Percentiles rank a stretch among this genome's conserved stretches.
phyloP scores from a whole-genome alignment of 2,888 invertebrate genomes.

The Drosophila birchii region DNA sequence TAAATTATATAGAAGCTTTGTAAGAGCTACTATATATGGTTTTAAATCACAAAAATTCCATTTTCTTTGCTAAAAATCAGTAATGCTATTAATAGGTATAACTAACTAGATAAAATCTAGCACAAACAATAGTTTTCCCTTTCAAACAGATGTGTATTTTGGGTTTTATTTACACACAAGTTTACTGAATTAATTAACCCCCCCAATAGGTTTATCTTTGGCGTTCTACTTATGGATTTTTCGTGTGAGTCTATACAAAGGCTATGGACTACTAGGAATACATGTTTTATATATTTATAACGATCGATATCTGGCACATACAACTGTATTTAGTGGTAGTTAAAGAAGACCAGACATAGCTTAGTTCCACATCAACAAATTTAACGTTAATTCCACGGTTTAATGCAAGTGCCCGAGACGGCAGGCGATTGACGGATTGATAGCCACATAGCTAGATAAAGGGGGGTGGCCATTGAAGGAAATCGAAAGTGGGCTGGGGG shows the following conservation, averaged over 20 bases:
- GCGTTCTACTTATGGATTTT: too few species aligned
- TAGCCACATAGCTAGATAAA: neutral
- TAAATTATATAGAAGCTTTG: neutral
- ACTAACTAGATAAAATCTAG: neutral
- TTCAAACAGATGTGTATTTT: neutral
- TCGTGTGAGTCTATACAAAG: too few species aligned
- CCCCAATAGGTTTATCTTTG: neutral
- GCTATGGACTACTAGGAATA: neutral
- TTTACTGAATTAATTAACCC: slow-evolving; percentile 1
- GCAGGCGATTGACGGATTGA: slow-evolving; percentile 27
- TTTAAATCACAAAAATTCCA: neutral
- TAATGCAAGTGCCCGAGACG: neutral
- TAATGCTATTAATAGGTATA: neutral
- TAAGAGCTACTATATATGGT: neutral
- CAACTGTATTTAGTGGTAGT: neutral
- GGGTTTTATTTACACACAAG: neutral
- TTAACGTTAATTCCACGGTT: neutral
- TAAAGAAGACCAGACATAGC: neutral
- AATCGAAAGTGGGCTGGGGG: slow-evolving; percentile 55
- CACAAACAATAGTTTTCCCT: neutral
- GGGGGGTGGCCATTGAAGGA: slow-evolving; percentile 28
- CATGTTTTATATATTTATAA: neutral
- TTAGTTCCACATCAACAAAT: neutral
- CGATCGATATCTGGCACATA: neutral
- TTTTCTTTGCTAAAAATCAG: too few species aligned